Evolutionary conservation across 2,888 invertebrate species (phyloP).

Genomic region (Amaurobius ferox): DNA sequence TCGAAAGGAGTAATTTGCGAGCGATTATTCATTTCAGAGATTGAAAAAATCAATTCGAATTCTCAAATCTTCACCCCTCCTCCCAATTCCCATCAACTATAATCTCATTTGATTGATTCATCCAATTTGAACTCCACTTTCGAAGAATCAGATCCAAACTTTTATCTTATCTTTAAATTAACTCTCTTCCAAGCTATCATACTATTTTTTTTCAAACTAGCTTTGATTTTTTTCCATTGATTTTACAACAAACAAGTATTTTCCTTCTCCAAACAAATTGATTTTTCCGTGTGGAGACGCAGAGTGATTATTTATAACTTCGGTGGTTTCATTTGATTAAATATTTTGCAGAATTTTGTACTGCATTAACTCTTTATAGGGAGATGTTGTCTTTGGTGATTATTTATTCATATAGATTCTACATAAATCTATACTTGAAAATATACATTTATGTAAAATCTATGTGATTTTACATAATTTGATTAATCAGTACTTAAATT

Average conservation of each 20-base stretch:
- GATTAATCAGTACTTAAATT: no score
- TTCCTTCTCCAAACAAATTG: not conserved
- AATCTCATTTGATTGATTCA: constrained; percentile 12
- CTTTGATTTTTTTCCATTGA: not conserved
- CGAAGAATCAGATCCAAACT: not conserved
- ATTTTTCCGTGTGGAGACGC: not conserved
- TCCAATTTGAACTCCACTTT: not conserved
- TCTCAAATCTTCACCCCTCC: not conserved
- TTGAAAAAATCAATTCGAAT: not conserved
- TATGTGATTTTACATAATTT: no score
- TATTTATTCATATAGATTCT: no score
- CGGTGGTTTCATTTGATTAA: no score
- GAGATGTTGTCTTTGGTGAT: no score
- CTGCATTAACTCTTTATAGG: no score
- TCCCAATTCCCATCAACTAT: not conserved
- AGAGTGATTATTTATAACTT: no score
- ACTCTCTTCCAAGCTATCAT: not conserved
- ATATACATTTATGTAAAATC: no score
- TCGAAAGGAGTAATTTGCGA: no score
- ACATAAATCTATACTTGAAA: no score
- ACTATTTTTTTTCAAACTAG: not conserved
- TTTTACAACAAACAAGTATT: not conserved
- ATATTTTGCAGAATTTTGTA: no score
- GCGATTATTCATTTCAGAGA: no score
- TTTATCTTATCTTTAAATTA: not conserved